Evolutionary conservation across 2,888 invertebrate species (phyloP), one percentile per base, ranked within the genome.

Genomic region (Chromoteleia sp.): DNA sequence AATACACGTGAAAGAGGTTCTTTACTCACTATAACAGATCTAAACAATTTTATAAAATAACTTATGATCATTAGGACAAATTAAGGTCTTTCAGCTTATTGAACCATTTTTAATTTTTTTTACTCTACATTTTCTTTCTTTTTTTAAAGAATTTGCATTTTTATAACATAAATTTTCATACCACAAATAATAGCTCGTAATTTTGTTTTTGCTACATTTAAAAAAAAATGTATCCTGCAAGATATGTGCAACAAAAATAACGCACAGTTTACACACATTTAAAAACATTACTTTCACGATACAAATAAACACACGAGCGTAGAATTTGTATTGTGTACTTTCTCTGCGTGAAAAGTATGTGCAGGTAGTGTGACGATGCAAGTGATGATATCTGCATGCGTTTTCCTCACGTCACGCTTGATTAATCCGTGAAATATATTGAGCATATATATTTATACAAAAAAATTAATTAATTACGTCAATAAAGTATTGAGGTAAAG

Each of bases 341-440:
- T 82, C 82, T 79, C 82, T 65, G 36, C 56, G 76, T 81, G 81
- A 75, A 82, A 78, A 70, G 67, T 78, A 14, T 82, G 82, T 71
- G 75, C 82, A 77, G 21, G 36, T 61, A 63, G 67, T 78, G 78
- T 82, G 43, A 82, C 82, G 76, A 21, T 48, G 65, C 33, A 3
- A 45, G 77, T 65, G 82, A 74, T 75, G 78, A 82, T 74, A 74
- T 77, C 74, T 68, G 30, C 43, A 61, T 54, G 56, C 48, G 19
- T 81, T 76, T 81, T 81, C 71, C 43, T 81, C 50, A 39, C 67
- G 81, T 67, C 15, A 56, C 61, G 56, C 71, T 73, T 61, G 67
- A 81, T 76, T 71, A 61, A 76, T 43, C 19, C 17, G 17, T 17
- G 30, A 67, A 67, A 67, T 58, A 48, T 15, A 29, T 63, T 21